Evolutionary conservation across 2,113 vertebrate species (phyloP).

Genomic region (Addax nasomaculatus): DNA sequence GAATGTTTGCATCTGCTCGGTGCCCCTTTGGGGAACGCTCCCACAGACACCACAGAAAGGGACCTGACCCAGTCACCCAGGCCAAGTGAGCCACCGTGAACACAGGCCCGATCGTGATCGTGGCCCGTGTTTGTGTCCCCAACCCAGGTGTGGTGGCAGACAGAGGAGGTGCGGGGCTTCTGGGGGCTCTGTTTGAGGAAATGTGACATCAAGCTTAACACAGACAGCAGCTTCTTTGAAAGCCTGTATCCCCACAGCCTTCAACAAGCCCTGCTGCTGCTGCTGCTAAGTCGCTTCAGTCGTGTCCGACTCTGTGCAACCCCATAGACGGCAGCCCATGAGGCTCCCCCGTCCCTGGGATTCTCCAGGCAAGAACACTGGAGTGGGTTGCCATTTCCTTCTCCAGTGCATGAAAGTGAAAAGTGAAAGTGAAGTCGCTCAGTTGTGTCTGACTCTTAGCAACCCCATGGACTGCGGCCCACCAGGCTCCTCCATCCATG

Average conservation of each 20-base stretch:
- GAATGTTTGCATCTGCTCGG: background rate
- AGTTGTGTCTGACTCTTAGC: too few species aligned
- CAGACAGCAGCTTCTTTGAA: background rate
- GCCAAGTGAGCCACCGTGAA: background rate
- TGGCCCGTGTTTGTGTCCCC: background rate
- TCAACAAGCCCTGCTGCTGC: background rate
- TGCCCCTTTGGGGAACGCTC: fast-evolving
- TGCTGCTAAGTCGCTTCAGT: too few species aligned
- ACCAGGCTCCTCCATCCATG: too few species aligned
- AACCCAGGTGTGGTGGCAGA: background rate
- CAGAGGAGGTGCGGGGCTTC: background rate
- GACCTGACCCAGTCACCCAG: background rate
- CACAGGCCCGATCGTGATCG: background rate
- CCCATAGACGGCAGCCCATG: too few species aligned
- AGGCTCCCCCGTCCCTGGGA: too few species aligned
- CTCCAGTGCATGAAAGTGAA: too few species aligned
- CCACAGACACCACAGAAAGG: background rate
- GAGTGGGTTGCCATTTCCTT: too few species aligned
- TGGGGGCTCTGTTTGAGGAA: background rate
- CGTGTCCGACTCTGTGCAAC: too few species aligned
- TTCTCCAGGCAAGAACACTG: too few species aligned
- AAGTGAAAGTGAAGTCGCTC: too few species aligned
- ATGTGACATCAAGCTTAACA: background rate
- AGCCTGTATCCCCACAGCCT: background rate
- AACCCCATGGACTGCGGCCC: too few species aligned